These are phyloP conservation scores for Pocillopora damicornis DNA, from an alignment of 64 coral and sea anemone species.

Conservation along the genomic window DNA sequence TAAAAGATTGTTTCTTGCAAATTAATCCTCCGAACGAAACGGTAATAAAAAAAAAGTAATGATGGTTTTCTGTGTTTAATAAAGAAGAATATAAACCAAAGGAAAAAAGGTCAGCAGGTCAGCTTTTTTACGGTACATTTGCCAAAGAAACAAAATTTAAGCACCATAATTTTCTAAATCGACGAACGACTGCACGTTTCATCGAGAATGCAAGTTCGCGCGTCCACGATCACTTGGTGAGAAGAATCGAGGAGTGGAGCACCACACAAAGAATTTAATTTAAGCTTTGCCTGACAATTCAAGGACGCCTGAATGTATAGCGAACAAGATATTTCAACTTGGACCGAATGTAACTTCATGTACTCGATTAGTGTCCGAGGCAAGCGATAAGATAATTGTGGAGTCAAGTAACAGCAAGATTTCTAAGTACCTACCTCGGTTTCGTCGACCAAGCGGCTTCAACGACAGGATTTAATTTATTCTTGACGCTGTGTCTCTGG, in stretches of 20 bases:
- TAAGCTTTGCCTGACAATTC: too few relatives aligned
- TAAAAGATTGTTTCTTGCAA: too few relatives aligned
- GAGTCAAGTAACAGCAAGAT: background rate
- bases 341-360: too few relatives aligned
- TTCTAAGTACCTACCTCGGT: background rate
- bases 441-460: background rate
- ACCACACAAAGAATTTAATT: too few relatives aligned
- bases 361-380: too few relatives aligned
- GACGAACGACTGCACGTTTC: too few relatives aligned
- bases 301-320: too few relatives aligned
- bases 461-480: slow-evolving; percentile 14
- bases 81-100: background rate
- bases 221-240: too few relatives aligned
- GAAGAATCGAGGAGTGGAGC: too few relatives aligned
- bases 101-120: background rate
- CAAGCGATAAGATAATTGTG: too few relatives aligned
- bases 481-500: background rate
- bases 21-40: background rate
- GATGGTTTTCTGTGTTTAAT: background rate
- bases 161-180: background rate
- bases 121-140: background rate
- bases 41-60: background rate
- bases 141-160: background rate
- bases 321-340: too few relatives aligned
- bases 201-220: too few relatives aligned